Evolutionary conservation across 2,113 vertebrate genomes (phyloP), one percentile per base, ranked within the genome.

Genomic region (Pholis gunnellus): DNA sequence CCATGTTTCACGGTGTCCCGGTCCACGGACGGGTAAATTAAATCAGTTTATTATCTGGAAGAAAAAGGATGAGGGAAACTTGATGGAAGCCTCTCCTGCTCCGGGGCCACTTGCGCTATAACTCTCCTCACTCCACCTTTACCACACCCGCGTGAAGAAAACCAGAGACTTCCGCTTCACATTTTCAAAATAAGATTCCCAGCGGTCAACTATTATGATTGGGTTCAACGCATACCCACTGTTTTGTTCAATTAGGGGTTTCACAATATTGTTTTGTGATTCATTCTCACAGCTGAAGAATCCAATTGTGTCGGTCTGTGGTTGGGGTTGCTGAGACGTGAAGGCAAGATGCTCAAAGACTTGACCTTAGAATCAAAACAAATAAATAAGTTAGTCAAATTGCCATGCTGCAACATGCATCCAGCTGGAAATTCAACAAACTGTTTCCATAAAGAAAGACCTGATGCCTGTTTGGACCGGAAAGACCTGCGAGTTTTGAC

Each of bases 1-100:
- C 94, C 96, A 96, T 96, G 87, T 90, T 93, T 61, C 82, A 64
- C 15, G 1, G 66, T 29, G 79, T 29, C 20, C 38, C 68, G 17
- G 59, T 40, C 69, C 60, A 82, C 54, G 70, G 50, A 7, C 9
- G 22, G 17, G 20, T 9, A 0, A 9, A 31, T 40, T 0, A 66
- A 38, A 75, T 4, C 0, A 0, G 18, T 42, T 56, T 68, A 4
- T 83, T 40, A 7, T 15, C 67, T 71, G 13, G 71, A 6, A 67
- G 73, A 66, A 75, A 81, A 29, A 22, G 9, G 48, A 72, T 60
- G 36, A 5, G 20, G 38, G 9, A 6, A 78, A 84, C 59, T 82
- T 64, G 67, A 36, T 15, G 17, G 22, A 38, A 38, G 31, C 7
- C 27, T 61, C n/a, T 42, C 17, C 13, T 25, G 2, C n/a, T 70